A percentile compares a stretch with the other conserved stretches of the same genome.
Conservation (phyloP, 1,140 invertebrate genomes). For the Magallana gigas region DNA sequence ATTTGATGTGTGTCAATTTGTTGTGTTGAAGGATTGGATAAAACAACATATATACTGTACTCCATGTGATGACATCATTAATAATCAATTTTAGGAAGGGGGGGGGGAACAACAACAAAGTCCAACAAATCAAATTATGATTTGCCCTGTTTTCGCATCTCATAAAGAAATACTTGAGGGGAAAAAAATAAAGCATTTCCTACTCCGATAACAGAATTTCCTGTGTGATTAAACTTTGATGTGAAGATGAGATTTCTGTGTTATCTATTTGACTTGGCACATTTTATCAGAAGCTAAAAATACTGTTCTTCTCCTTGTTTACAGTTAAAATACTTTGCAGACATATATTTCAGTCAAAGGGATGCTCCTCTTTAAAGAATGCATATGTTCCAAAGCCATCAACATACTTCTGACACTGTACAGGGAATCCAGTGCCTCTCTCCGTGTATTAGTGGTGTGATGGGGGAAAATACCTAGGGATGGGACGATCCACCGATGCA, state of each 20-base stretch:
- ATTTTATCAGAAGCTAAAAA: conserved; percentile 25
- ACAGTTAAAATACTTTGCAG: conserved; percentile 9
- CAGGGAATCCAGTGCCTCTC: not conserved
- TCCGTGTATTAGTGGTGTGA: not conserved
- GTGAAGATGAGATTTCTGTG: conserved; percentile 20
- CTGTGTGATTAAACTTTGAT: conserved; percentile 36
- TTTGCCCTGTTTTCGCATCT: too few species aligned
- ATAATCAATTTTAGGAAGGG: too few species aligned
- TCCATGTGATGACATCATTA: too few species aligned
- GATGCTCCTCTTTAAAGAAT: not conserved
- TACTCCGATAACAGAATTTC: conserved; percentile 26
- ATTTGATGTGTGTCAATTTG: not conserved
- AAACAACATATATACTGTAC: not conserved
- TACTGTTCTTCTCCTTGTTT: conserved; percentile 13
- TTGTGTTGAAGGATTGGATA: not conserved
- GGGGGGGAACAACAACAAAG: too few species aligned
- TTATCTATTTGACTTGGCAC: conserved; percentile 14
- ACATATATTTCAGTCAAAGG: not conserved
- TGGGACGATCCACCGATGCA: too few species aligned
- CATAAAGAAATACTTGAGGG: not conserved
- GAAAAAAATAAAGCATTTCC: not conserved
- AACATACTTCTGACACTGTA: not conserved
- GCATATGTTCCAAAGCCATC: not conserved
- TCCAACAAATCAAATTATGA: too few species aligned
- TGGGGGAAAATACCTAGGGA: too few species aligned